Evolutionary conservation across 1,140 invertebrate genomes (phyloP).

Genomic region (Prorops nasuta): DNA sequence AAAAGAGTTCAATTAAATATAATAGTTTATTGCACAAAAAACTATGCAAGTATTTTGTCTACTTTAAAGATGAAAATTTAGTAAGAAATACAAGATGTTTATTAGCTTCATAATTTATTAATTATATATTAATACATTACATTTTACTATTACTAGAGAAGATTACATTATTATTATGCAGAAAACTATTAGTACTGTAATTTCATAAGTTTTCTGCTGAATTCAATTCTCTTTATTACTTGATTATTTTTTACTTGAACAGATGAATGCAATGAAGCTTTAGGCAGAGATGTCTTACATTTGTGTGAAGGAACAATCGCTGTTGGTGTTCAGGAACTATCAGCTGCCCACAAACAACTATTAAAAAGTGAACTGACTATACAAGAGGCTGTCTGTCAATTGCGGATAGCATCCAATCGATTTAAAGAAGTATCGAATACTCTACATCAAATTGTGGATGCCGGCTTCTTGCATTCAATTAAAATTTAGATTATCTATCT

Average conservation of each 20-base stretch:
- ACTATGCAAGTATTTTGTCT: constrained; percentile 39
- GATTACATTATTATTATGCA: constrained; percentile 20
- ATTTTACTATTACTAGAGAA: constrained; percentile 29
- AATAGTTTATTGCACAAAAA: constrained; percentile 55
- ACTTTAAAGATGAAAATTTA: not conserved
- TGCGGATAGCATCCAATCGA: constrained; percentile 38
- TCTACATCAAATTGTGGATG: constrained; percentile 41
- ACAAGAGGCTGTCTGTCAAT: constrained; percentile 49
- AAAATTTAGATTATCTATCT: constrained; percentile 38
- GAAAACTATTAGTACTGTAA: constrained; percentile 22
- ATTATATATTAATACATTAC: constrained; percentile 29
- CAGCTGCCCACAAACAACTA: constrained; percentile 46
- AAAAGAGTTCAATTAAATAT: constrained; percentile 47
- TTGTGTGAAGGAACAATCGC: constrained; percentile 38
- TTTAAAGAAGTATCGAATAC: constrained; percentile 36
- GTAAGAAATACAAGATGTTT: constrained; percentile 7
- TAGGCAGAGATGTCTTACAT: constrained; percentile 45
- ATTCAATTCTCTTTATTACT: not conserved
- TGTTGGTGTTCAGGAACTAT: constrained; percentile 43
- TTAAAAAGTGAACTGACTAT: constrained; percentile 49
- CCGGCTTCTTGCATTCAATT: constrained; percentile 45
- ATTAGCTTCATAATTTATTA: constrained; percentile 33
- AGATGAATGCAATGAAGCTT: constrained; percentile 51
- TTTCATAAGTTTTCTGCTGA: not conserved
- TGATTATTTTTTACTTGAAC: constrained; percentile 6